Evolutionary conservation across 2,797 vertebrate genomes (phyloP), one percentile per base, ranked within the genome.

Genomic region (Sebastes diploproa): DNA sequence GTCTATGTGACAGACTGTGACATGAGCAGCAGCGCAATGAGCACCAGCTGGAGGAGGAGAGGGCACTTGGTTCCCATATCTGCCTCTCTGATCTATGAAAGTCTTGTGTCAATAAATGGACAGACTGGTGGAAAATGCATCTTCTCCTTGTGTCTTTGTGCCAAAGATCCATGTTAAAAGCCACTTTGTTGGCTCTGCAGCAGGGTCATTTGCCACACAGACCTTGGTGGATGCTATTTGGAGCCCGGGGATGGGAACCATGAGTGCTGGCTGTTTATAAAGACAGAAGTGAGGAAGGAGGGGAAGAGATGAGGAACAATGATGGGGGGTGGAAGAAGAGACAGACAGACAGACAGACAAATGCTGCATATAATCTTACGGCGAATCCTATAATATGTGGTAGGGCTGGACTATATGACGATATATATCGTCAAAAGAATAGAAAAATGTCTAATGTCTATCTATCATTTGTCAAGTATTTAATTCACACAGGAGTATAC

Each of bases 151-250:
- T 56, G 66, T 82, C 80, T 46, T 81, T 85, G 88, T 67, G 64
- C n/a, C 7, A 14, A 72, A 82, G 72, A 87, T 87, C 78, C 63
- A 81, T 86, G 78, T 76, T 86, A 83, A 88, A 85, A 87, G 81
- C 78, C 52, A 62, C 82, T 86, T 77, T 82, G 73, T 71, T 85
- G 78, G 68, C 66, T 82, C 10, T 69, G 70, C 77, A 69, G 64
- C 89, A 42, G 80, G 86, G 81, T 84, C 82, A 74, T 80, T 82
- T 79, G 50, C 80, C 67, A 73, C 77, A 4, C 14, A 56, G 87
- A 77, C 89, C 81, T 89, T 90, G 87, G 82, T 78, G 64, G 82
- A 70, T 86, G 85, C 86, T 91, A 85, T 92, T 87, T 86, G 85
- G 75, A 88, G 89, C 78, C 75, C 62, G 58, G 62, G 72, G 88